Evolutionary conservation across 2,113 vertebrate species (phyloP).

Genomic region (Anguilla rostrata): DNA sequence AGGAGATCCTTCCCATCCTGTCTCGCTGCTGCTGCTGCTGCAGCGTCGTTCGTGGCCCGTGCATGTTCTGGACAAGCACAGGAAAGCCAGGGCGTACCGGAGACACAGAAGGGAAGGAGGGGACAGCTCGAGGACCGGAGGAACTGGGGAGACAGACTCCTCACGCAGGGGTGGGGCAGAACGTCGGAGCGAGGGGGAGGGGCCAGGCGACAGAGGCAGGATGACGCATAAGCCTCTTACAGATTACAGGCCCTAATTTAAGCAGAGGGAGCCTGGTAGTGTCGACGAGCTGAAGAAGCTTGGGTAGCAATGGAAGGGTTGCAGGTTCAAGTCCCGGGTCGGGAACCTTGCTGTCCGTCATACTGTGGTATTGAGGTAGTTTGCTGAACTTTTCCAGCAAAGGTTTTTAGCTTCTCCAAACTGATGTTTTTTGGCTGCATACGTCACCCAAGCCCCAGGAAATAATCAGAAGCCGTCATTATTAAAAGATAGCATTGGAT

Average conservation of each 20-base stretch:
- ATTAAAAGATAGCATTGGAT: no score
- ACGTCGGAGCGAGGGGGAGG: conserved; percentile 11
- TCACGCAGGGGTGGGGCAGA: conserved; percentile 18
- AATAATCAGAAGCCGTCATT: no score
- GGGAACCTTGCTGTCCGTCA: neutral
- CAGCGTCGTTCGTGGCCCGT: no score
- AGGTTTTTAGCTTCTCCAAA: no score
- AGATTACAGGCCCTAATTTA: conserved; percentile 69
- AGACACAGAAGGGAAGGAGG: no score
- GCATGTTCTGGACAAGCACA: no score
- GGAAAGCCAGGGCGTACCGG: no score
- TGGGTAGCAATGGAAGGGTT: neutral
- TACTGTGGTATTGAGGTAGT: no score
- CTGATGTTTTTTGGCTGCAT: neutral
- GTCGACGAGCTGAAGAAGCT: neutral
- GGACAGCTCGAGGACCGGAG: no score
- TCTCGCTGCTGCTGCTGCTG: no score
- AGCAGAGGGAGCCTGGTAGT: conserved; percentile 43
- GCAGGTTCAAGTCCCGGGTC: neutral
- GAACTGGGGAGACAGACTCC: neutral
- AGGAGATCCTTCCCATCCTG: no score
- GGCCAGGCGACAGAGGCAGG: conserved; percentile 44
- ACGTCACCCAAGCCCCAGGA: neutral
- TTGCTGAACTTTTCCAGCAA: neutral
- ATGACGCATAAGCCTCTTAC: conserved; percentile 61